Base-by-base conservation (phyloP, 2,797 vertebrate species). In the Coregonus suidteri region DNA sequence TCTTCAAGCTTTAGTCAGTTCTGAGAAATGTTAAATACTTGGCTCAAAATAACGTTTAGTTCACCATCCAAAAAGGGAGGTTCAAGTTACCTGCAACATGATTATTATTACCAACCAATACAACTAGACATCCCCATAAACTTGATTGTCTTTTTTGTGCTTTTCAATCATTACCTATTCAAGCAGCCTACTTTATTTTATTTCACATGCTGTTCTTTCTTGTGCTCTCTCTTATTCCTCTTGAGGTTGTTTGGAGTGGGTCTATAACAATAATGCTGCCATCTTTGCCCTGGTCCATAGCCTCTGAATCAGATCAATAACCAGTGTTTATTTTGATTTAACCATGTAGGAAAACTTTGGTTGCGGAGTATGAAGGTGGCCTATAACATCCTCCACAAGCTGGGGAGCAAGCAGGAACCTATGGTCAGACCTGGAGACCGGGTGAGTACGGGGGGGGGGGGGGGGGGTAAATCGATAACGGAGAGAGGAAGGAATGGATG, bases 331-430 rank as follows among this genome's bases (percentile, higher is more conserved):
- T 54, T 30, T 72, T 59, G 15, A 59, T 59, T 18, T 5, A 25
- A 31, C 71, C 30, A 90, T 54, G 83, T 86, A 99, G 98, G 98
- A 62, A 99, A 99, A 91, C 96, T 99, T 78, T 99, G 98, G 98
- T 97, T 97, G 72, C 96, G 97, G 92, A 98, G 98, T 92, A 97
- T 99, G 95, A 99, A 99, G 90, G 97, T 99, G 79, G 97, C 98
- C 85, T 99, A 99, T 93, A 99, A 98, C 92, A 98, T 99, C 91
- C 95, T 99, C 66, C 97, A 99, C 93, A 99, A 99, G 90, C 93
- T 99, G 92, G 98, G 98, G 88, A 99, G 97, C 85, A 99, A 99
- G 82, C 97, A 97, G 92, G 98, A 99, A 88, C 98, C 98, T 25
- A 97, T 99, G 97, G 96, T 99, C 87, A 95, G 97, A 73, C 98